phyloP scores from a whole-genome alignment of 1,140 invertebrate genomes.

The Polypedilum pembai region DNA sequence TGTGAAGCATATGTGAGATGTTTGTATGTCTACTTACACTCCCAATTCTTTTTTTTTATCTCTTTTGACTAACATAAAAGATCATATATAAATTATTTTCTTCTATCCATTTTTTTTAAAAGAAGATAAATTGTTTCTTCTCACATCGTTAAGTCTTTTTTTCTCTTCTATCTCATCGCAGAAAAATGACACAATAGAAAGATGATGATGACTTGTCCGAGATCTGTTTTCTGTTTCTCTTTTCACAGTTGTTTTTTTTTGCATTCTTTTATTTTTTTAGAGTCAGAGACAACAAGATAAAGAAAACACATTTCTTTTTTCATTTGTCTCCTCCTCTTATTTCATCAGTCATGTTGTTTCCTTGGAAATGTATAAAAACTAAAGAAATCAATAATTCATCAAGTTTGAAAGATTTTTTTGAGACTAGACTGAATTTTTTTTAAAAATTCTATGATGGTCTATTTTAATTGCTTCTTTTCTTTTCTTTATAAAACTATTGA shows the following conservation, averaged over 20 bases:
- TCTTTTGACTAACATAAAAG: not conserved
- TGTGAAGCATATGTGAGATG: conserved; percentile 2
- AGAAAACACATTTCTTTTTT: not conserved
- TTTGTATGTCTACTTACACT: not conserved
- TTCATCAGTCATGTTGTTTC: too few species aligned
- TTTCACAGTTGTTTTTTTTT: not conserved
- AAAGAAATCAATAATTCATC: too few species aligned
- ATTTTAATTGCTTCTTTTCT: too few species aligned
- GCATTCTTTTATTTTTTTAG: not conserved
- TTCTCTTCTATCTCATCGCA: not conserved
- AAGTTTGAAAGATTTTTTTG: too few species aligned
- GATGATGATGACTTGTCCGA: not conserved
- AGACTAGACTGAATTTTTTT: too few species aligned
- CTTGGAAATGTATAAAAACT: too few species aligned
- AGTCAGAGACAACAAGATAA: not conserved
- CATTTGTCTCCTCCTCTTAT: too few species aligned
- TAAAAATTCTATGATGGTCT: too few species aligned
- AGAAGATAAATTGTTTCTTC: conserved; percentile 3
- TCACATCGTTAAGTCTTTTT: conserved; percentile 2
- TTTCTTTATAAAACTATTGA: too few species aligned
- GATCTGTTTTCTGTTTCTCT: not conserved
- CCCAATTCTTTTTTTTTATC: not conserved
- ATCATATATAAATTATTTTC: conserved; percentile 19
- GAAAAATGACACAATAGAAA: conserved; percentile 6
- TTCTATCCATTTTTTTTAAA: not conserved